Base-by-base conservation (phyloP, 2,797 vertebrate genomes). In the Pristis pectinata region DNA sequence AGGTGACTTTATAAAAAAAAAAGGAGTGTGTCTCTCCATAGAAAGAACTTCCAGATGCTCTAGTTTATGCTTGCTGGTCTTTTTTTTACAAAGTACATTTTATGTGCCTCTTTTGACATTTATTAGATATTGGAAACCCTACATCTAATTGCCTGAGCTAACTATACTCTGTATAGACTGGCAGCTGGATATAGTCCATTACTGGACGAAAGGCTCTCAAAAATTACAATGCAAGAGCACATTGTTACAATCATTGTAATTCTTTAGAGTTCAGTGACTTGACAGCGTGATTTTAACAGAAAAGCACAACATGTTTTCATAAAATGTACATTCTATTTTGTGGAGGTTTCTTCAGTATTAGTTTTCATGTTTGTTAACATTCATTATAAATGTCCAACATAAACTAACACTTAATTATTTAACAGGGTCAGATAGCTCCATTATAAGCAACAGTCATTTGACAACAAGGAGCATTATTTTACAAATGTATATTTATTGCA, bases 71-170 rank as follows among this genome's bases (percentile, higher is more conserved):
- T 70, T 1, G 67, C 22, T 93, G 92, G 49, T 70, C n/a, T n/a
- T n/a, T n/a, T n/a, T n/a, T n/a, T 74, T 93, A 93, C 93, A 74
- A 93, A 72, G 30, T 72, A 41, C 41, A 49, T 93, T 93, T 70
- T 93, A 74, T 70, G 44, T 72, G 92, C 70, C 87, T 91, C 67
- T 76, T 94, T 94, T 74, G 92, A 94, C 70, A 74, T 94, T 94
- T 94, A 94, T 72, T 74, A 94, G 92, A 94, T 94, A 94, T 94
- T 53, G 44, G 92, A 94, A 94, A 94, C 92, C 22, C 92, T 30
- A n/a, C 44, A 76, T 74, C 41, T 74, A 94, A 94, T 94, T 72
- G 70, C 92, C 44, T 53, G 37, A 76, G 22, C 70, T 74, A 53
- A 37, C 41, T 94, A 94, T 49, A 49, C 24, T 53, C 67, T 93